Evolutionary conservation across 2,113 vertebrate genomes (phyloP).

Genomic region (Ahaetulla prasina): DNA sequence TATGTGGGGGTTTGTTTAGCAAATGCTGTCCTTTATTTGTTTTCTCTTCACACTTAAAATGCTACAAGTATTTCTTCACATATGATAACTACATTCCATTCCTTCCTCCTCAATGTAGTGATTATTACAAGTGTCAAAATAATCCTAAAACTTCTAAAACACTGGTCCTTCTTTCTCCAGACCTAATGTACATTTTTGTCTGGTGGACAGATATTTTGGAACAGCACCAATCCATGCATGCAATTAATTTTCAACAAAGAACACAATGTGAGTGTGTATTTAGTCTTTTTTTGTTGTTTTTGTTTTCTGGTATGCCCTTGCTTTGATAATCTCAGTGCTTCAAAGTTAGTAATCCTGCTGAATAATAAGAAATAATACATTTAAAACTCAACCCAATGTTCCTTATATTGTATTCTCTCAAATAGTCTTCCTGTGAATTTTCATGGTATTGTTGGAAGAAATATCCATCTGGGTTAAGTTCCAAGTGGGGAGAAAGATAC

Average conservation of each 20-base stretch:
- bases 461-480: no score
- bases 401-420: constrained; percentile 51
- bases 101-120: constrained; percentile 51
- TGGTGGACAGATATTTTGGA: constrained; percentile 46
- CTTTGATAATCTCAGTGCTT: constrained; percentile 45
- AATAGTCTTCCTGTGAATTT: constrained; percentile 19
- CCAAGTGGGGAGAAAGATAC: no score
- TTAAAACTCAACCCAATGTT: constrained; percentile 17
- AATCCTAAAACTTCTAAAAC: constrained; percentile 35
- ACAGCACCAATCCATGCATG: background rate
- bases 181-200: constrained; percentile 37
- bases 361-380: constrained; percentile 38
- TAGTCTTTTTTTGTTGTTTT: constrained; percentile 4
- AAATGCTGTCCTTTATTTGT: constrained; percentile 60
- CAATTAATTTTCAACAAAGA: constrained; percentile 26
- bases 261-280: background rate
- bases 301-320: constrained; percentile 34
- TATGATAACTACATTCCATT: background rate
- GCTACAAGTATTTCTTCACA: constrained; percentile 59
- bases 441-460: constrained; percentile 2
- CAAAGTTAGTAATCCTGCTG: constrained; percentile 48
- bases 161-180: background rate
- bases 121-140: constrained; percentile 58
- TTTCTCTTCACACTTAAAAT: constrained; percentile 57
- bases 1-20: constrained; percentile 60